Evolutionary conservation across 1,140 invertebrate genomes (phyloP).

Genomic region (Apis cerana): DNA sequence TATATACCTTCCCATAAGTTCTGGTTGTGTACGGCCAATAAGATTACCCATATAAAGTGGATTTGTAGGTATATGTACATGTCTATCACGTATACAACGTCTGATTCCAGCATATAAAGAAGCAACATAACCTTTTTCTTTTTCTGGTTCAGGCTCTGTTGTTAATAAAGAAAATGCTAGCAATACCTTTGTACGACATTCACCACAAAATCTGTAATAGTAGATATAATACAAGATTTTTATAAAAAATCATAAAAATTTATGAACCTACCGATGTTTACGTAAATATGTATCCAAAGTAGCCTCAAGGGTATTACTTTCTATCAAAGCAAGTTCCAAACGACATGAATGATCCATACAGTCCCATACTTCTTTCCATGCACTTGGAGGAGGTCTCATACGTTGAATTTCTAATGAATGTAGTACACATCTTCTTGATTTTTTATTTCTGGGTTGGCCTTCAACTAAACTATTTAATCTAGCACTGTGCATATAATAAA

Average conservation of each 20-base stretch:
- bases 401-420: constrained; percentile 94
- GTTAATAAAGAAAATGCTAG: constrained; percentile 93
- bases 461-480: constrained; percentile 89
- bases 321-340: constrained; percentile 92
- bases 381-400: constrained; percentile 85
- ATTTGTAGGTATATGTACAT: constrained; percentile 92
- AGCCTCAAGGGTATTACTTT: constrained; percentile 89
- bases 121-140: constrained; percentile 94
- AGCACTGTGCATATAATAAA: constrained; percentile 80
- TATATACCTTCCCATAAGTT: constrained; percentile 88
- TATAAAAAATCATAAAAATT: neutral
- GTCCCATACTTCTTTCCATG: constrained; percentile 93
- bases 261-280: constrained; percentile 87
- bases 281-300: constrained; percentile 94
- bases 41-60: constrained; percentile 93
- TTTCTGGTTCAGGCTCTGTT: constrained; percentile 90
- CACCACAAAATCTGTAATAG: constrained; percentile 91
- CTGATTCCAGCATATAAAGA: constrained; percentile 92
- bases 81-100: constrained; percentile 91
- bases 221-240: constrained; percentile 22
- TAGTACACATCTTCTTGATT: constrained; percentile 91
- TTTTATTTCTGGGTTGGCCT: constrained; percentile 91
- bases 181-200: constrained; percentile 95
- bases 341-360: constrained; percentile 91
- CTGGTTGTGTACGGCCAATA: constrained; percentile 94